Evolutionary conservation across 2,797 vertebrate species (phyloP), one percentile per base, ranked within the genome.

Genomic region (Luscinia megarhynchos): DNA sequence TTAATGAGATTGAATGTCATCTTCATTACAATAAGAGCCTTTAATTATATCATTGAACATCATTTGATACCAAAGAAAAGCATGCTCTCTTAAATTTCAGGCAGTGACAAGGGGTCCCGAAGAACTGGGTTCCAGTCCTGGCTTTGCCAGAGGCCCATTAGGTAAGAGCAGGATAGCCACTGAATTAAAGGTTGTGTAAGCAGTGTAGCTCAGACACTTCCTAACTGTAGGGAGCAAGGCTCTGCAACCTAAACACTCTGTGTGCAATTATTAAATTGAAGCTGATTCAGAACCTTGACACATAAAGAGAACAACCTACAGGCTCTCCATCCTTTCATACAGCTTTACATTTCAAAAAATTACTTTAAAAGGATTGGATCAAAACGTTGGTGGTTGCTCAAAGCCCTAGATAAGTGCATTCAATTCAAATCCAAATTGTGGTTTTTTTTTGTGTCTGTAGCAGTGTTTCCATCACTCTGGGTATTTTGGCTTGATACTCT

Each of bases 211-310:
- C 66, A 81, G 67, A 81, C 69, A 76, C 83, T 93, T 94, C 94
- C 67, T 61, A 95, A 73, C 92, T 81, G 84, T 1, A 79, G 61
- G 64, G 68, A 89, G 69, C 3, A 1, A 66, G 63, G 50, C 73
- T 83, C 66, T 83, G 84, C 84, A 93, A 72, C 62, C 54, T 68
- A 43, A 87, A 95, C 80, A 51, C 21, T 86, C 45, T 14, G 32
- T 1, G 2, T 78, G 48, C n/a, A 73, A 69, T 78, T 85, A 91
- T 40, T 78, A 77, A 88, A 92, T 67, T 57, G 63, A 73, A n/a
- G 53, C 85, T 76, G 76, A 94, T 94, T 89, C 92, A 95, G 92
- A 96, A 82, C 59, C 53, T 87, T 70, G 73, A 75, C 73, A 91
- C 27, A 66, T 23, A 30, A 90, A 90, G 70, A 72, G 45, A 81